Evolutionary conservation across 2,797 vertebrate species (phyloP), one percentile per base, ranked within the genome.

Genomic region (Cynodonichthys magdalenae): DNA sequence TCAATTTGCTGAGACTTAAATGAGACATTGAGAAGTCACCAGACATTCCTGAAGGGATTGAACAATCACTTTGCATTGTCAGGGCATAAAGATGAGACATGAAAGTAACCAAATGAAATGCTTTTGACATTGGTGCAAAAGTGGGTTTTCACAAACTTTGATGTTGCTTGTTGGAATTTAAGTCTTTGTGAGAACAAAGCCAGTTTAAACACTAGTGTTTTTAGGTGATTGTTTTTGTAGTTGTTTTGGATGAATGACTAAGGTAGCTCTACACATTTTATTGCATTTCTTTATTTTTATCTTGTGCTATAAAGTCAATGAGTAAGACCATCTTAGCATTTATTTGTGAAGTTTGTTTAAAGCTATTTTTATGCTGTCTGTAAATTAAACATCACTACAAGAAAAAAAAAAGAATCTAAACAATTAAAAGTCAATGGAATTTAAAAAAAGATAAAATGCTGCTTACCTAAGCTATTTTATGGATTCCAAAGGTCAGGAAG

Each of bases 1-100:
- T 82, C 83, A 89, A 89, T 92, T 93, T 87, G 81, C 82, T 79
- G 34, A 42, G 74, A 85, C 71, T 87, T 86, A 84, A 92, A 88
- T 89, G 83, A 90, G 89, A 90, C 80, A 86, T 84, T 81, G 71
- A 80, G 69, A 86, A 83, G 81, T 82, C 65, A 66, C 74, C 81
- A 87, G 85, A 90, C 87, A 90, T 90, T 89, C 85, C 81, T 85
- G 74, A 71, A 85, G 68, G 57, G 75, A 88, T 79, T 83, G 81
- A 80, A 77, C 63, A 63, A 82, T 82, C 75, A 45, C 55, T 70
- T 29, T 50, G 46, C 63, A 71, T 67, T 80, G 69, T 73, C 73
- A 54, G 59, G 54, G 44, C 52, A 15, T 4, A 41, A 50, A 68
- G 44, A 81, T 54, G 50, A 74, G 72, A 63, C 44, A 79, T 36